Conservation (phyloP, 2,797 vertebrate genomes). For the Sciaenops ocellatus region DNA sequence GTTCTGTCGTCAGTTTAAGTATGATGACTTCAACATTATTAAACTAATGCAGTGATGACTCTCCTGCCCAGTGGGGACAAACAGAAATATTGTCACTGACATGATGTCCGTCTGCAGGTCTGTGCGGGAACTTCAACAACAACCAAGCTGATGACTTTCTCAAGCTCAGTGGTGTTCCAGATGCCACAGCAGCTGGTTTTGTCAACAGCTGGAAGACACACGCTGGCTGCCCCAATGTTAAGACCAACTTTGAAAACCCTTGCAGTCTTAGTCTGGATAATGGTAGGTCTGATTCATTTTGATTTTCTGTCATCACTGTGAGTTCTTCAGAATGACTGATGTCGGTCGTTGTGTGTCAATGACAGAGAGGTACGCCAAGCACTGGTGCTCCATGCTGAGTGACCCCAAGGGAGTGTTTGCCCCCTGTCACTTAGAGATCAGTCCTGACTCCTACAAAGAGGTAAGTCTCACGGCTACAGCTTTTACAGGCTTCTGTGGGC, state of each 20-base stretch:
- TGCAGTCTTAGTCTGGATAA: constrained; percentile 82
- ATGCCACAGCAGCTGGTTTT: constrained; percentile 80
- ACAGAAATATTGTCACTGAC: background rate
- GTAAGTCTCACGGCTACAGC: constrained; percentile 65
- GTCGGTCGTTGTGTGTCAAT: background rate
- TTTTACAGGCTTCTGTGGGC: background rate
- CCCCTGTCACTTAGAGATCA: constrained; percentile 86
- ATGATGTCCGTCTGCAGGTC: constrained; percentile 59
- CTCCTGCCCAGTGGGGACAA: background rate
- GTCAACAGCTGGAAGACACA: constrained; percentile 82
- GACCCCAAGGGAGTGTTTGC: constrained; percentile 84
- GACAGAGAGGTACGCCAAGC: constrained; percentile 90
- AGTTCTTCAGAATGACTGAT: constrained; percentile 9
- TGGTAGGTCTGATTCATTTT: constrained; percentile 52
- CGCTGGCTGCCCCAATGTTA: constrained; percentile 73
- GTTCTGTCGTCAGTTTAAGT: background rate
- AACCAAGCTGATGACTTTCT: constrained; percentile 82
- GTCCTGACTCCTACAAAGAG: constrained; percentile 84
- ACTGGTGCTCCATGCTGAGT: constrained; percentile 89
- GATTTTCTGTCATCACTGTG: background rate
- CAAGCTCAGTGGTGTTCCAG: constrained; percentile 73
- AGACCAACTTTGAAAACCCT: constrained; percentile 75
- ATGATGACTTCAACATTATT: background rate
- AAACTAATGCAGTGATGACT: background rate
- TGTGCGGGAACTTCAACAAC: constrained; percentile 84